Percentiles rank a stretch among this genome's conserved stretches.
Evolutionary conservation across 2,797 vertebrate genomes (phyloP).

Genomic region (Holocentrus rufus): DNA sequence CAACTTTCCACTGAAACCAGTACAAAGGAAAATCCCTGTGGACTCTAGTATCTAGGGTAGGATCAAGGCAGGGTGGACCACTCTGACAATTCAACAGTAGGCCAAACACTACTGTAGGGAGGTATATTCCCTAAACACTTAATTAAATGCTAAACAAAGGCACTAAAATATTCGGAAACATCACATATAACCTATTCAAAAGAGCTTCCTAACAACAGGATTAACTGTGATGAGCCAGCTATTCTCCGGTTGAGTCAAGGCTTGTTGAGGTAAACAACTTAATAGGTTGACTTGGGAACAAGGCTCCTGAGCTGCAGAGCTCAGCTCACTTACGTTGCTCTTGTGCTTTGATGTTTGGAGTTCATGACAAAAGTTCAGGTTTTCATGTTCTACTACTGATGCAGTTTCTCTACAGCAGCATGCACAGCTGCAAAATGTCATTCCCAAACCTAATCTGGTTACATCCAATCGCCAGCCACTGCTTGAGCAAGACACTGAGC

Average conservation of each 20-base stretch:
- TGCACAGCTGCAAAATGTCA: no score
- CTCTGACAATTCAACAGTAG: neutral
- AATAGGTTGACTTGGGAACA: slow-evolving; percentile 38
- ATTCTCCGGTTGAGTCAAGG: slow-evolving; percentile 8
- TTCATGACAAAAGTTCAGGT: neutral
- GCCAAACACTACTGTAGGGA: neutral
- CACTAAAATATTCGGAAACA: neutral
- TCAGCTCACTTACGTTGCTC: slow-evolving; percentile 1
- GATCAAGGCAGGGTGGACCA: neutral
- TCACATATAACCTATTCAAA: slow-evolving; percentile 3
- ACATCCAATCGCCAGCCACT: no score
- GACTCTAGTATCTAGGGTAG: no score
- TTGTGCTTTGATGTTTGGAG: slow-evolving; percentile 17
- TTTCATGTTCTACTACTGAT: neutral
- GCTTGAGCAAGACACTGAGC: no score
- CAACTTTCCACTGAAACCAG: no score
- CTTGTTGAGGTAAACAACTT: slow-evolving; percentile 37
- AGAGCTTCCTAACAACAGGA: neutral
- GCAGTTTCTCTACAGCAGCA: neutral
- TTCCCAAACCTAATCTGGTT: no score
- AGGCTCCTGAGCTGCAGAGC: no score
- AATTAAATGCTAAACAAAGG: neutral
- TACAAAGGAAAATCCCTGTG: neutral
- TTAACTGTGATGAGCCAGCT: neutral
- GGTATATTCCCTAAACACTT: neutral